These are phyloP conservation scores for Triplophysa siluroides DNA, from an alignment of 2,113 vertebrate species.

Conservation along the genomic window DNA sequence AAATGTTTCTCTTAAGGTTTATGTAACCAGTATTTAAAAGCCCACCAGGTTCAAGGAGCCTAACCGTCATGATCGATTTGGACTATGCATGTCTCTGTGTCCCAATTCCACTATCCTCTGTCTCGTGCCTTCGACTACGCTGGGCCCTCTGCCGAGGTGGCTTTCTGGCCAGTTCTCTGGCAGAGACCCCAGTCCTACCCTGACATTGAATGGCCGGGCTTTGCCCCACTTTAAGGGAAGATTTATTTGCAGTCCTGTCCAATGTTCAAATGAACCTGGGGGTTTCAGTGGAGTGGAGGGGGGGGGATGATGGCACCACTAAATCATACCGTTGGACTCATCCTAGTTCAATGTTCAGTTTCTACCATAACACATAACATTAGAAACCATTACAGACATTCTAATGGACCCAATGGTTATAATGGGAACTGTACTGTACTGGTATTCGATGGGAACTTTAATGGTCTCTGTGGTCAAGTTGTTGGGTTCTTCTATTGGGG, in stretches of 20 bases:
- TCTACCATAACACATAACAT: no score
- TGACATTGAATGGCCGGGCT: constrained; percentile 52
- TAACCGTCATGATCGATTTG: constrained; percentile 1
- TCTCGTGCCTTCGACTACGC: constrained; percentile 52
- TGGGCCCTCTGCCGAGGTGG: constrained; percentile 62
- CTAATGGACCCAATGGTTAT: background rate
- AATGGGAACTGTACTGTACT: no score
- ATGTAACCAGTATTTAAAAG: no score
- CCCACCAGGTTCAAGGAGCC: background rate
- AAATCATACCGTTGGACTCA: background rate
- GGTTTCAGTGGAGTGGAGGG: background rate
- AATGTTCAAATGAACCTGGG: constrained; percentile 52
- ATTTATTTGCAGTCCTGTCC: constrained; percentile 55
- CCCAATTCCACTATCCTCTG: constrained; percentile 33
- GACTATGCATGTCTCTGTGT: constrained; percentile 61
- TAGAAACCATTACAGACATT: no score
- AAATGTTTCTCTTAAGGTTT: no score
- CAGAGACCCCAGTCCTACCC: constrained; percentile 52
- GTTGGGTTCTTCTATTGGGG: no score
- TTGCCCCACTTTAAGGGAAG: constrained; percentile 53
- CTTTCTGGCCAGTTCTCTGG: constrained; percentile 35
- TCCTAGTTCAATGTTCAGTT: background rate
- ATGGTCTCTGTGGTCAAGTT: no score
- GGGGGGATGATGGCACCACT: background rate
- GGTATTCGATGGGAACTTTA: no score